Conservation (phyloP, 2,888 invertebrate genomes). For the Alviniconcha strummeri region DNA sequence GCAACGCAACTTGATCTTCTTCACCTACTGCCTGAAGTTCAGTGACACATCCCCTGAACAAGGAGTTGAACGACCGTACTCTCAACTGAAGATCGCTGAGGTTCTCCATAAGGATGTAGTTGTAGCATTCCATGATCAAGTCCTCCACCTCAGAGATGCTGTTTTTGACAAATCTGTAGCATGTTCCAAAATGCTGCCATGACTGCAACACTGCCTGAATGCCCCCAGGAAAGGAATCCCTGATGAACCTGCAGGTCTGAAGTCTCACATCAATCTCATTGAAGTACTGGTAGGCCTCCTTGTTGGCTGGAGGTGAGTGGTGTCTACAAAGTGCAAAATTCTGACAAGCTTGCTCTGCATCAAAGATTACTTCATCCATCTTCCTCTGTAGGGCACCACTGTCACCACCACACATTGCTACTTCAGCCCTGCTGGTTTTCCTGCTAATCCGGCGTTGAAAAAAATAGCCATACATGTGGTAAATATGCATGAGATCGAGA, state of each 20-base stretch:
- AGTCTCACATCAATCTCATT: slow-evolving; percentile 49
- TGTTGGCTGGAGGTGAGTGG: slow-evolving; percentile 41
- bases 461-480: slow-evolving; percentile 54
- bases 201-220: not conserved
- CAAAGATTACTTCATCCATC: slow-evolving; percentile 38
- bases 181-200: not conserved
- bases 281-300: slow-evolving; percentile 42
- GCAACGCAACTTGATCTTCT: slow-evolving; percentile 31
- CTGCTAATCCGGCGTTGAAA: slow-evolving; percentile 39
- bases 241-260: slow-evolving; percentile 44
- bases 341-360: slow-evolving; percentile 45
- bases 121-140: slow-evolving; percentile 50
- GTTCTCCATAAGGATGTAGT: slow-evolving; percentile 39
- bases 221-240: not conserved
- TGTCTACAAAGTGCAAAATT: slow-evolving; percentile 47
- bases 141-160: slow-evolving; percentile 45
- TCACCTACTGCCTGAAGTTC: slow-evolving; percentile 25
- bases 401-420: slow-evolving; percentile 29
- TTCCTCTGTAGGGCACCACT: slow-evolving; percentile 41
- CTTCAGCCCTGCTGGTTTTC: slow-evolving; percentile 37
- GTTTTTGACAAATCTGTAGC: slow-evolving; percentile 38
- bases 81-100: slow-evolving; percentile 32
- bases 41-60: slow-evolving; percentile 39
- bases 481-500: slow-evolving; percentile 48
- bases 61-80: slow-evolving; percentile 43